phyloP scores from a whole-genome alignment of 2,113 vertebrate genomes.

The Saccopteryx leptura region DNA sequence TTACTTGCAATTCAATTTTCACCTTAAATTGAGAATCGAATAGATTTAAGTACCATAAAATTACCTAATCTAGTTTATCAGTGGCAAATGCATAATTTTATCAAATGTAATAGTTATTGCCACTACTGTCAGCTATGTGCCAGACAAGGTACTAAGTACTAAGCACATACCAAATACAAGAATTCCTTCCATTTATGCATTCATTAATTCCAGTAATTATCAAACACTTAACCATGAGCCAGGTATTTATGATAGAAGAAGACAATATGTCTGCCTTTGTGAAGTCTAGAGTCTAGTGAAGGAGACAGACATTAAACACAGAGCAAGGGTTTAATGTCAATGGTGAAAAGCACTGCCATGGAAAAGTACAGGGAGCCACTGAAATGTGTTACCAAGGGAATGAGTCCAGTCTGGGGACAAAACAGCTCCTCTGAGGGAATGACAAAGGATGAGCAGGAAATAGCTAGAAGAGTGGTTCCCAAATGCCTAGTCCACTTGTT shows the following conservation, averaged over 20 bases:
- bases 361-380: neutral
- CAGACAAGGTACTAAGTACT: neutral
- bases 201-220: neutral
- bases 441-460: neutral
- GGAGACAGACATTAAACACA: conserved; percentile 34
- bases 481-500: neutral
- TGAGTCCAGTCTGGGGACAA: conserved; percentile 7
- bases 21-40: conserved; percentile 84
- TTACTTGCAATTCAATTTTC: conserved; percentile 88
- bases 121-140: neutral
- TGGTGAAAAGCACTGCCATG: neutral
- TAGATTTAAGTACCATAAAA: conserved; percentile 35
- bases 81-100: neutral
- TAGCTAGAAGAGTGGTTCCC: neutral
- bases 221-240: neutral
- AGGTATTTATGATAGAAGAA: neutral
- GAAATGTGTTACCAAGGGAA: neutral
- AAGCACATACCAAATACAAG: neutral
- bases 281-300: conserved; percentile 23
- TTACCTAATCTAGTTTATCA: neutral
- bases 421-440: neutral
- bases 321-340: conserved; percentile 1
- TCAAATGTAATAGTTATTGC: neutral
- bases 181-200: neutral
- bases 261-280: neutral